Conservation (phyloP, 92 coral and sea anemone species). For the Paramuricea clavata region DNA sequence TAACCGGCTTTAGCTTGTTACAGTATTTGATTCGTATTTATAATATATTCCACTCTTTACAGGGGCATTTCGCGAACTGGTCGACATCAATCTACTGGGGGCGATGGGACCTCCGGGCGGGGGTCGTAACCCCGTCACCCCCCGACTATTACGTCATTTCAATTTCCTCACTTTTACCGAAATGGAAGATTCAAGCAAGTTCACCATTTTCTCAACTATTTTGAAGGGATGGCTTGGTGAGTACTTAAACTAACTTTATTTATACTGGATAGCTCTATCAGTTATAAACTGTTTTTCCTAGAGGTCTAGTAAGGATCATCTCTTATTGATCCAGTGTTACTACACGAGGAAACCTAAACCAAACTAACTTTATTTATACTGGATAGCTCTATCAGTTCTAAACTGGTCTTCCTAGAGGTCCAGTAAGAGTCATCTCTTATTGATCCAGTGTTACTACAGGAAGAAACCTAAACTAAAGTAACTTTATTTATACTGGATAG, state of each 20-base stretch:
- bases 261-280: neutral
- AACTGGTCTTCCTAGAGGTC: too few species aligned
- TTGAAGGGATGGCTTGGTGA: conserved; percentile 94
- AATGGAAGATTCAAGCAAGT: conserved; percentile 96
- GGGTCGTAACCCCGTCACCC: conserved; percentile 96
- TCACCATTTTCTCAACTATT: conserved; percentile 88
- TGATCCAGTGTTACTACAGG: too few species aligned
- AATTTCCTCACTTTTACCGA: conserved; percentile 96
- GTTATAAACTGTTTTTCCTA: too few species aligned
- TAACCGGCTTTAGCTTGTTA: neutral
- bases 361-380: too few species aligned
- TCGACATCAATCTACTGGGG: conserved; percentile 90
- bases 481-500: too few species aligned
- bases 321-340: too few species aligned
- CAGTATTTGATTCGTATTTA: neutral
- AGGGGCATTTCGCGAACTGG: conserved; percentile 99
- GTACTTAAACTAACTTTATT: conserved; percentile 9
- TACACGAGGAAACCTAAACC: too few species aligned
- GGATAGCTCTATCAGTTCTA: too few species aligned
- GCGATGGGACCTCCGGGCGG: conserved; percentile 99
- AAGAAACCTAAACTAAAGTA: too few species aligned
- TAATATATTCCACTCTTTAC: neutral
- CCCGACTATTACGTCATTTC: conserved; percentile 92
- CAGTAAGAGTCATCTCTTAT: too few species aligned
- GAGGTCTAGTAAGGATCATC: too few species aligned